These are phyloP conservation scores for Camponotus pennsylvanicus DNA, from an alignment of 1,140 invertebrate species.

Conservation along the genomic window DNA sequence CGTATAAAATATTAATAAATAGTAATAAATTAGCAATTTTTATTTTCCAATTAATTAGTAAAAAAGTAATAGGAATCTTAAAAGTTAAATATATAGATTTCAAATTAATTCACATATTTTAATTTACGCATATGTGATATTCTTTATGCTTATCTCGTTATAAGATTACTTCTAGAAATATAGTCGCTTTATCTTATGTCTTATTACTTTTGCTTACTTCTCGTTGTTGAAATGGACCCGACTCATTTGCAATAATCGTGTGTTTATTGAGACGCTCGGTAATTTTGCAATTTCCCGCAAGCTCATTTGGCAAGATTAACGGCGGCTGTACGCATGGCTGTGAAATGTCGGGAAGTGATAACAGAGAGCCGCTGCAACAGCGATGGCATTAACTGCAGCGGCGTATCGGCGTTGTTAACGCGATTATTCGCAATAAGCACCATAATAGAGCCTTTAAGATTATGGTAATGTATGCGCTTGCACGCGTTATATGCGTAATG, in stretches of 20 bases:
- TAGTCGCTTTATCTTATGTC: neutral
- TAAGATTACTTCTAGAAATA: neutral
- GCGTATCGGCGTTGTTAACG: slow-evolving; percentile 71
- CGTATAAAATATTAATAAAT: neutral
- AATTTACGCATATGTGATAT: neutral
- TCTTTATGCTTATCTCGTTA: neutral
- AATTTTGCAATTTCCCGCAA: slow-evolving; percentile 60
- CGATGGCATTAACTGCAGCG: neutral
- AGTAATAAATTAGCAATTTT: neutral
- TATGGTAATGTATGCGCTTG: slow-evolving; percentile 74
- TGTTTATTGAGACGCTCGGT: slow-evolving; percentile 24
- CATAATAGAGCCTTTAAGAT: slow-evolving; percentile 73
- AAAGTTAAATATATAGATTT: neutral
- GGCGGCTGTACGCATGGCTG: slow-evolving; percentile 59
- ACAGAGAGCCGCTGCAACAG: slow-evolving; percentile 25
- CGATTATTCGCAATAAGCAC: slow-evolving; percentile 76
- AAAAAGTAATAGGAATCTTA: neutral
- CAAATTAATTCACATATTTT: neutral
- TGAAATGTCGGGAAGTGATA: slow-evolving; percentile 66
- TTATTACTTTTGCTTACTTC: neutral
- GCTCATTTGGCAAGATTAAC: slow-evolving; percentile 66
- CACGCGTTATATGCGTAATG: slow-evolving; percentile 64
- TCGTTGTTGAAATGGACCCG: neutral
- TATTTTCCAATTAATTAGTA: neutral
- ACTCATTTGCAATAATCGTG: slow-evolving; percentile 6